Percentiles rank a stretch among this genome's conserved stretches.
phyloP scores from a whole-genome alignment of 2,113 vertebrate genomes.

The Lycaon pictus region DNA sequence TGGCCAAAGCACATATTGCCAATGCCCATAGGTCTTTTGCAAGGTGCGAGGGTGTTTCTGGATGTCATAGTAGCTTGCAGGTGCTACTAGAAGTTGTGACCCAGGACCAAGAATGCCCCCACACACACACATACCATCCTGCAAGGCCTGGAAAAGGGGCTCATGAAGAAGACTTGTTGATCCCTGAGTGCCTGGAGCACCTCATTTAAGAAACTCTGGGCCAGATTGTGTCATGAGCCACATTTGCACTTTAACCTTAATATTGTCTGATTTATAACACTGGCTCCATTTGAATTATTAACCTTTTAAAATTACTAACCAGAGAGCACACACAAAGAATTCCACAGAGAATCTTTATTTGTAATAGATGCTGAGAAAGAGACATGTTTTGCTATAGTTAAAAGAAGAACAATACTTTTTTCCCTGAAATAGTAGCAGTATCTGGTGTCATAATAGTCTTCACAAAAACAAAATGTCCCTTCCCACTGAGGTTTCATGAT shows the following conservation, averaged over 20 bases:
- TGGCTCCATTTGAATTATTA: slow-evolving; percentile 5
- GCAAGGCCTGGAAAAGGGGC: neutral
- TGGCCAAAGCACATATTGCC: neutral
- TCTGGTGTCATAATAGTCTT: slow-evolving; percentile 29
- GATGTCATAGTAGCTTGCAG: neutral
- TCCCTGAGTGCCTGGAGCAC: neutral
- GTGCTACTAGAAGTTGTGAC: neutral
- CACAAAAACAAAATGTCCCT: slow-evolving; percentile 18
- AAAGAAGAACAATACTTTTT: slow-evolving; percentile 16
- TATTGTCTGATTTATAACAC: neutral
- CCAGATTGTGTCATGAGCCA: neutral
- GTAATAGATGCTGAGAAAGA: neutral
- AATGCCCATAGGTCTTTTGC: neutral
- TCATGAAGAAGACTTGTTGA: neutral
- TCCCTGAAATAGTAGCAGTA: neutral
- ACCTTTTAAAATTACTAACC: neutral
- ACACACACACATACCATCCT: no score
- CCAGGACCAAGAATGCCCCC: neutral
- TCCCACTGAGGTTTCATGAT: neutral
- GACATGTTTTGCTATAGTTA: neutral
- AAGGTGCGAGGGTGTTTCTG: neutral
- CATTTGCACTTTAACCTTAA: neutral
- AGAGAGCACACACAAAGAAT: neutral
- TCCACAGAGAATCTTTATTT: slow-evolving; percentile 37
- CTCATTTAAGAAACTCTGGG: neutral